These are phyloP conservation scores for Acestrorhynchus altus DNA, from an alignment of 2,797 vertebrate species.

Conservation along the genomic window DNA sequence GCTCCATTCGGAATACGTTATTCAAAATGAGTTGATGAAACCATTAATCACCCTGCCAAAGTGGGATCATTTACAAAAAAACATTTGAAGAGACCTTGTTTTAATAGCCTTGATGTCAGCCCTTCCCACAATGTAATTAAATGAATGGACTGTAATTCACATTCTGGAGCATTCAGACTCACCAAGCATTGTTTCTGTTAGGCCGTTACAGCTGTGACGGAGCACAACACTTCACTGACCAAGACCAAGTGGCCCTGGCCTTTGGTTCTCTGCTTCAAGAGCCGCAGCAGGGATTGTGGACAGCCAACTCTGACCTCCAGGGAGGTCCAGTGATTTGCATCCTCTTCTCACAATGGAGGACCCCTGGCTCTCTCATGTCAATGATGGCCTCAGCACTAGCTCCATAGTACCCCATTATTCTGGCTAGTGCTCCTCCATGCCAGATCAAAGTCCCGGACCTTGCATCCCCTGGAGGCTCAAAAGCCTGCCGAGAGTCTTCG, in stretches of 20 bases:
- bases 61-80: neutral
- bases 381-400: constrained; percentile 51
- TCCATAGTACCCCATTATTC: constrained; percentile 61
- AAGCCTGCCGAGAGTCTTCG: constrained; percentile 54
- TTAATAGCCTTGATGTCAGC: constrained; percentile 19
- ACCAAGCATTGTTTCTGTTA: constrained; percentile 11
- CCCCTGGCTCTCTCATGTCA: constrained; percentile 51
- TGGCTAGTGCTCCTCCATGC: constrained; percentile 59
- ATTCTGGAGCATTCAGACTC: constrained; percentile 3
- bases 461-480: constrained; percentile 53
- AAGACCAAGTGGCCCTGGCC: neutral
- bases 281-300: constrained; percentile 16
- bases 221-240: constrained; percentile 14
- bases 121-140: constrained; percentile 8
- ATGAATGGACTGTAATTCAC: neutral
- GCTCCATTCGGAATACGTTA: neutral
- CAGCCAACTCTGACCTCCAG: constrained; percentile 30
- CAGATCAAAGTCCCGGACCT: constrained; percentile 71
- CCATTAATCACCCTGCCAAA: neutral
- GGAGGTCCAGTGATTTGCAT: constrained; percentile 61
- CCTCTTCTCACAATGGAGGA: constrained; percentile 28
- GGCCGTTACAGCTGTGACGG: neutral
- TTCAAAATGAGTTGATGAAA: neutral
- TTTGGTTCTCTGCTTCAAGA: constrained; percentile 37
- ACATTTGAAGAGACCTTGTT: neutral